These are phyloP conservation scores for Lasiommata megera DNA, from an alignment of 2,888 invertebrate genomes.

Conservation along the genomic window DNA sequence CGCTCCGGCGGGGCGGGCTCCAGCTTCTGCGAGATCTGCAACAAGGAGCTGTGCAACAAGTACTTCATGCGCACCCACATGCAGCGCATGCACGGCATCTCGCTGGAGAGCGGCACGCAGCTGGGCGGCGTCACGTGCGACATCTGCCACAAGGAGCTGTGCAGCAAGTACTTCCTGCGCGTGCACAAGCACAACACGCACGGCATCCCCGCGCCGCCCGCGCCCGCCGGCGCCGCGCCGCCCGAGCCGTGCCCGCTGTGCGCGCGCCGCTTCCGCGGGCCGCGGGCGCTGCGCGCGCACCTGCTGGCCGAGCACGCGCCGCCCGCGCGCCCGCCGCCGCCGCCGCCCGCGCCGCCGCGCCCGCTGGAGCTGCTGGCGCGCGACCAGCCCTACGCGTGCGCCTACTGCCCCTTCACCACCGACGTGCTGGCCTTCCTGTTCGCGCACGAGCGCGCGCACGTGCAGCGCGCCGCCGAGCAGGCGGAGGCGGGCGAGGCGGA, in stretches of 20 bases:
- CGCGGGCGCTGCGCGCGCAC: constrained; percentile 94
- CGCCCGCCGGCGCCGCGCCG: constrained; percentile 74
- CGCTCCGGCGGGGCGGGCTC: constrained; percentile 83
- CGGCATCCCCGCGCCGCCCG: constrained; percentile 94
- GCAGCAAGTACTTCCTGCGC: constrained; percentile 98
- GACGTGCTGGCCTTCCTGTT: constrained; percentile 94
- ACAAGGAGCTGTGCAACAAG: constrained; percentile 99
- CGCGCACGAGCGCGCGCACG: constrained; percentile 94
- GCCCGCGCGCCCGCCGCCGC: constrained; percentile 66
- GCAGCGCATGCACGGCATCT: constrained; percentile 98
- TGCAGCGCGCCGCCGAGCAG: constrained; percentile 53
- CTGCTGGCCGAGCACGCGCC: constrained; percentile 92
- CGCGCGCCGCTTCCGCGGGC: constrained; percentile 91
- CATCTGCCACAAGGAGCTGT: constrained; percentile 98
- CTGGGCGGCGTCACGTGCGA: constrained; percentile 97
- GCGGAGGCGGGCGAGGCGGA: constrained; percentile 39
- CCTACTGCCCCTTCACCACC: constrained; percentile 94
- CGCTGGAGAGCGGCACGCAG: constrained; percentile 95
- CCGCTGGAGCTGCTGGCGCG: constrained; percentile 82
- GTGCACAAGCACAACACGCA: constrained; percentile 99
- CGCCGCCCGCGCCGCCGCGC: constrained; percentile 65
- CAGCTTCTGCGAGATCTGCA: constrained; percentile 98
- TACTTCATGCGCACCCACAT: constrained; percentile 99
- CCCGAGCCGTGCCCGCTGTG: constrained; percentile 88
- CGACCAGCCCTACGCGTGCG: constrained; percentile 92